Evolutionary conservation across 2,797 vertebrate genomes (phyloP), one percentile per base, ranked within the genome.

Genomic region (Sebastes kiyomatsui): DNA sequence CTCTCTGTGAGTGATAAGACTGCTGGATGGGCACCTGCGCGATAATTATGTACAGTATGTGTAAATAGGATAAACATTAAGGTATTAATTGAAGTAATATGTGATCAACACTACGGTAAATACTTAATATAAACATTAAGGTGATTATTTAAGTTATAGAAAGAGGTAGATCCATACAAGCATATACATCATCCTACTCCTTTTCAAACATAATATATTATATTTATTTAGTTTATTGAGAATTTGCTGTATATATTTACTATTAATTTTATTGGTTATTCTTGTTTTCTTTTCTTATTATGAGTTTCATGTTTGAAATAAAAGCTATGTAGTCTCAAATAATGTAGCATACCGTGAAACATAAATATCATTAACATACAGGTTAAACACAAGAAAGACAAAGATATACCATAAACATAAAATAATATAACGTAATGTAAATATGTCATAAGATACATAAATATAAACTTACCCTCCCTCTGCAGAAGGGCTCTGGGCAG

Each of bases 401-500:
- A 14, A 23, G 20, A 49, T 8, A 62, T 33, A 0, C 0, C 49
- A n/a, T 7, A 2, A 22, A 27, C 2, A 58, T 6, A 11, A 58
- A 6, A 28, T 28, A 55, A 72, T 4, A 22, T 22, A 18, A 52
- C 61, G 4, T 33, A 22, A 22, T 10, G 49, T 2, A 28, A 28
- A 12, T 13, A 22, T 11, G 11, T 4, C 7, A 8, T n/a, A 23
- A 4, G 16, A 42, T 4, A 12, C 2, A 56, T 7, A 25, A 52
- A 55, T 2, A 33, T 13, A 23, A 72, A 90, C 94, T 96, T 89
- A 99, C 98, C 91, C 97, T 88, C 98, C 98, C 81, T 99, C 98
- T 54, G 97, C 94, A 67, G 97, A 97, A 3, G 98, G 98, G 81
- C 98, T 99, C 72, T 96, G 95, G 30, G 97, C 93, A 0, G 98